A percentile compares a stretch with the other conserved stretches of the same genome.
Conservation (phyloP, 2,888 invertebrate species). For the Megastigmus dorsalis region DNA sequence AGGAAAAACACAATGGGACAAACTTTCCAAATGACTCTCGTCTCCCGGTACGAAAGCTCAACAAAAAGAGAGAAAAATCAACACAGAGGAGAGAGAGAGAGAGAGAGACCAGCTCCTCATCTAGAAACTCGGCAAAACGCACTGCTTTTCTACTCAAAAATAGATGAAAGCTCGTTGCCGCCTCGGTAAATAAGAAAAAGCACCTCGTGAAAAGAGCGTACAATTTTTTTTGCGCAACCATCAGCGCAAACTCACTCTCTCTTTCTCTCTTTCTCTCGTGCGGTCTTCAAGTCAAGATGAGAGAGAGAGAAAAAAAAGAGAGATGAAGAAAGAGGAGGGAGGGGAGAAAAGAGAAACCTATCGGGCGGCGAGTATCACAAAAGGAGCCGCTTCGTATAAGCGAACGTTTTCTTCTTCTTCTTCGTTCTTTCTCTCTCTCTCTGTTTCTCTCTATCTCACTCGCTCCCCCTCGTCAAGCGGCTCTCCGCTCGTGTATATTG, state of each 20-base stretch:
- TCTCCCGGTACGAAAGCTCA: no score
- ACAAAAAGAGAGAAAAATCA: no score
- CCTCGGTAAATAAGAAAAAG: no score
- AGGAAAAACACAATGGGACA: no score
- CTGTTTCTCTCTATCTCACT: no score
- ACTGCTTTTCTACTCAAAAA: no score
- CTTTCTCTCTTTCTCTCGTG: neutral
- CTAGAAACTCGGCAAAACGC: no score
- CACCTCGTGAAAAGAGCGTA: neutral
- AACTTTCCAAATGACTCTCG: no score
- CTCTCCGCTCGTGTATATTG: neutral
- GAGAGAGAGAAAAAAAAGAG: neutral
- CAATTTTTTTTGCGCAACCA: conserved; percentile 8
- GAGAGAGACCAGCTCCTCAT: no score
- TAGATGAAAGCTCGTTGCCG: no score
- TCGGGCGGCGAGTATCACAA: conserved; percentile 34
- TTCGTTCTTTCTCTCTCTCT: no score
- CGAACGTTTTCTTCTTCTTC: conserved; percentile 15
- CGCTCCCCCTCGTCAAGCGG: conserved; percentile 15
- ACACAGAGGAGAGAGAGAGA: no score
- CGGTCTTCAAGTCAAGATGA: neutral
- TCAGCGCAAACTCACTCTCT: neutral
- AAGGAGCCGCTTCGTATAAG: conserved; percentile 41
- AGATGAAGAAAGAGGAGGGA: neutral
- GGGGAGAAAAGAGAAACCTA: conserved; percentile 32